phyloP scores from a whole-genome alignment of 53 echinoderm and acorn worm species.

The Echinometra lucunter region DNA sequence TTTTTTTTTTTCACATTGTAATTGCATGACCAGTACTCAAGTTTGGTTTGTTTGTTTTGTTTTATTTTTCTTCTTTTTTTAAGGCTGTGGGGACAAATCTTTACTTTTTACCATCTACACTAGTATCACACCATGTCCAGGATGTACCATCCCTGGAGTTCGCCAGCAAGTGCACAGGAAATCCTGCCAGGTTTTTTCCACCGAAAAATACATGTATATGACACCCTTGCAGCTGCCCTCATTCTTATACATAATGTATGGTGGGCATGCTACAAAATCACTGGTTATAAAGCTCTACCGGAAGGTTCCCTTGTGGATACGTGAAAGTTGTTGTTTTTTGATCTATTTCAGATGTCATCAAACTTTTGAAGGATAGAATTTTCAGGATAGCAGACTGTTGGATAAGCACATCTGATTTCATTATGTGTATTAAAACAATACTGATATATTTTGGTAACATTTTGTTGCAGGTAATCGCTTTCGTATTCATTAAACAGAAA shows the following conservation, averaged over 20 bases:
- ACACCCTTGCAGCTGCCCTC: constrained; percentile 4
- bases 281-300: not conserved
- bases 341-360: not conserved
- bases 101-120: not conserved
- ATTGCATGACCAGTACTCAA: too few relatives aligned
- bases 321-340: not conserved
- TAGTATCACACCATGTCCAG: not conserved
- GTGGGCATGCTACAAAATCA: not conserved
- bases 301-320: not conserved
- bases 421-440: too few relatives aligned
- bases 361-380: not conserved
- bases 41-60: too few relatives aligned
- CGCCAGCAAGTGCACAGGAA: not conserved
- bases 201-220: not conserved
- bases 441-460: too few relatives aligned
- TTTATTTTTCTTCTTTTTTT: too few relatives aligned
- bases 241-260: not conserved
- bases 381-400: not conserved
- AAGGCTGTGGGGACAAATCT: too few relatives aligned
- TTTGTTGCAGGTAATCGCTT: too few relatives aligned
- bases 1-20: too few relatives aligned
- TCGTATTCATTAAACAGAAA: too few relatives aligned
- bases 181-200: not conserved
- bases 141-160: not conserved
- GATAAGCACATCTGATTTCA: not conserved